These are phyloP conservation scores for Heliocidaris tuberculata DNA, from an alignment of 35 echinoderm and acorn worm species.

Conservation along the genomic window DNA sequence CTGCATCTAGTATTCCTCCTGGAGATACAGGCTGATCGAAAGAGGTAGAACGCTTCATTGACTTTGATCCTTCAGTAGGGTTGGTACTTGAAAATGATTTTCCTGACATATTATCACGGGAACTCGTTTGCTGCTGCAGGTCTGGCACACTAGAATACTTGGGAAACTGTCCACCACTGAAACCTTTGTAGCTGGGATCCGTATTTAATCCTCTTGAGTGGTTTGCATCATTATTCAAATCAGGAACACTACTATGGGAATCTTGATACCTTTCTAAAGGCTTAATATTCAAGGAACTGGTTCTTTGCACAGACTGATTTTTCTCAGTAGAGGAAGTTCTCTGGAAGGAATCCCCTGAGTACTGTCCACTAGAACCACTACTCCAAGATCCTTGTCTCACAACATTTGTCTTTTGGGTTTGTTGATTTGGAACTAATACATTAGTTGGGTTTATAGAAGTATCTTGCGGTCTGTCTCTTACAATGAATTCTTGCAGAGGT, in stretches of 20 bases:
- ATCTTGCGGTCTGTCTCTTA: neutral
- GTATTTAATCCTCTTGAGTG: neutral
- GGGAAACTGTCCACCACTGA: neutral
- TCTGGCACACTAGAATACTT: conserved; percentile 60
- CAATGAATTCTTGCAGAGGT: conserved; percentile 1
- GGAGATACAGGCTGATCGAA: neutral
- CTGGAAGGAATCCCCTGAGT: neutral
- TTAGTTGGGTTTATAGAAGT: neutral
- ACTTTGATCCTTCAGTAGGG: neutral
- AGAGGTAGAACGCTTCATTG: conserved; percentile 5
- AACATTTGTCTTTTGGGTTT: neutral
- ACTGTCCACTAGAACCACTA: neutral
- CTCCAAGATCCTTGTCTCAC: conserved; percentile 65
- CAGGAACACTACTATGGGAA: conserved; percentile 27
- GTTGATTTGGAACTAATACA: neutral
- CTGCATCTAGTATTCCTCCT: conserved; percentile 15
- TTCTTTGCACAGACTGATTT: neutral
- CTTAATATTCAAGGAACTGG: conserved; percentile 25
- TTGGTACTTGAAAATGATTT: neutral
- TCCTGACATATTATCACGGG: neutral
- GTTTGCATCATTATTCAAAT: conserved; percentile 14
- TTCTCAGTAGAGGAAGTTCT: neutral
- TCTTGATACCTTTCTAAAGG: neutral
- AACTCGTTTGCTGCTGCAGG: conserved; percentile 28
- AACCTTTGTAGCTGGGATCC: neutral